Evolutionary conservation across 1,140 invertebrate genomes (phyloP), one percentile per base, ranked within the genome.

Genomic region (Mactra quadrangularis): DNA sequence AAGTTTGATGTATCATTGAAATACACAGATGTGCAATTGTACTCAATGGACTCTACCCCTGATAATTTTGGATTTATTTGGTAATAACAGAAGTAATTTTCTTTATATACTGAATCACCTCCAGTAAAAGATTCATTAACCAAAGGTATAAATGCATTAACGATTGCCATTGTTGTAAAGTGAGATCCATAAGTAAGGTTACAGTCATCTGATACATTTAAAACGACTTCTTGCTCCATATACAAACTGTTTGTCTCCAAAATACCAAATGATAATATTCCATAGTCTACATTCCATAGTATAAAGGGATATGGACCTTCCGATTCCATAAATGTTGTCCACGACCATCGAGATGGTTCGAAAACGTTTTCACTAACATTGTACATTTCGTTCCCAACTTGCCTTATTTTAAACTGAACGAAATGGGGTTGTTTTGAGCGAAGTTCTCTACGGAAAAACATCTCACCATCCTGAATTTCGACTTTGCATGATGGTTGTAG

Each of bases 201-300:
- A 41, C 64, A 68, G 25, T 68, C 13, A 13, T 41, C 64, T 50
- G 7, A 22, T 17, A 50, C 19, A 31, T 50, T 15, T 31, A 68
- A 1, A 29, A 0, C 22, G 1, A 68, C 35, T 1, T 50, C 13
- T 3, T 38, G 64, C 15, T 41, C 38, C 4, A 68, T 27, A 33
- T 68, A 15, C 3, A 52, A 29, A 0, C 57, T 62, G 15, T 50
- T 45, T 27, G 74, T 25, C 13, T 76, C 74, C 38, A 76, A 45
- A 1, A 76, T 41, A 50, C n/a, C 19, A 33, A 76, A 76, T 2
- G 55, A 62, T 15, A 62, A 15, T 15, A 76, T 15, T 9, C 74
- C 74, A 35, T 76, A 76, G 52, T 76, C 74, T 13, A 76, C 27
- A 31, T 76, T 31, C 74, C 55, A 62, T 2, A n/a, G 29, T 35